Base-by-base conservation (phyloP, 2,888 invertebrate species). In the Cerceris ruficornis region DNA sequence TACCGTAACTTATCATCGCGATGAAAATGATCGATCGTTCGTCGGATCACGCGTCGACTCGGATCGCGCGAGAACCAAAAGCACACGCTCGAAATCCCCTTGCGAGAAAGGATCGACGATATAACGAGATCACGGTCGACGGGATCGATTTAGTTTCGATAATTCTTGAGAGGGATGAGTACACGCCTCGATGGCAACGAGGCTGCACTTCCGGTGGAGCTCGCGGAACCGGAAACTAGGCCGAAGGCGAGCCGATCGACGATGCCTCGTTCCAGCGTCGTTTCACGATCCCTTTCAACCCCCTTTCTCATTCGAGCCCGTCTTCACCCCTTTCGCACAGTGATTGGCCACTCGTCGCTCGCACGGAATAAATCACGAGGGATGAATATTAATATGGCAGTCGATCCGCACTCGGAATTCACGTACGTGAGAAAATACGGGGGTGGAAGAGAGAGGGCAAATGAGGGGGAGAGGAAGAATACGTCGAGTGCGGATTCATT, bases 381-480 rank as follows among this genome's bases (percentile, higher is more conserved):
- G 67, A 79, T 79, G 77, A 73, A 79, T 77, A 79, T 79, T 77
- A 78, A 77, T 69, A 41, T 7, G 9, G 54, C 49, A 15, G 41
- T 55, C 60, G 55, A 65, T 69, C 50, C 55, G 42, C 39, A 11
- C 5, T 42, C 4, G 54, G 43, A 62, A 54, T 17, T 8, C 17
- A 17, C 17, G 57, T 15, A 11, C 28, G 13, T 15, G 52, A 61
- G 60, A 43, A 43, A 41, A 11, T n/a, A n/a, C 8, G 46, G 9
- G 46, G 11, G 46, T 46, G 61, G n/a, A 13, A 28, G 54, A 50
- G 42, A 43, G 15, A 52, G 52, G 0, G 49, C 2, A 28, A 28
- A 28, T 28, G 28, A 28, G 60, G 15, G 15, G 15, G 28, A 50
- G 39, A 14, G 8, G 13, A 14, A 6, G 49, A 13, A 42, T 41